These are phyloP conservation scores for Pachydiplax longipennis DNA, from an alignment of 2,888 invertebrate genomes.

Conservation along the genomic window DNA sequence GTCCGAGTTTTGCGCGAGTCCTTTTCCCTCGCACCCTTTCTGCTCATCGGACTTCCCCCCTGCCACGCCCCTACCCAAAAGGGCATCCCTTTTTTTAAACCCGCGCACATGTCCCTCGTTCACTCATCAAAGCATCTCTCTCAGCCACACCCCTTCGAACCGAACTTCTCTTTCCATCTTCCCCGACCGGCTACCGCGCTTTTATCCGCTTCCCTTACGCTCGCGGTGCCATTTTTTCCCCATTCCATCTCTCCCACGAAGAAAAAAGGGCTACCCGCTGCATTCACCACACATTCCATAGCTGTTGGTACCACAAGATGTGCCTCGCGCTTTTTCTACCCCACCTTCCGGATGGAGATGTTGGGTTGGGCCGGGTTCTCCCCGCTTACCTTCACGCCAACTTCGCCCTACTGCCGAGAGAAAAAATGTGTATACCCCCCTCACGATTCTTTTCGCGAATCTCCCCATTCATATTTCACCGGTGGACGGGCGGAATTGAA, in stretches of 20 bases:
- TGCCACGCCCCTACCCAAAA: background rate
- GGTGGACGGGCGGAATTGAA: background rate
- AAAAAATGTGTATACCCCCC: background rate
- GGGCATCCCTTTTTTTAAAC: background rate
- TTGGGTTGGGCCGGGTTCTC: background rate
- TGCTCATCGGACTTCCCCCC: background rate
- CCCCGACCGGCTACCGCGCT: background rate
- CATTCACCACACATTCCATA: background rate
- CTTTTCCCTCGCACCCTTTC: background rate
- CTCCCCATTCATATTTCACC: background rate
- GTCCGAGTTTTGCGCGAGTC: background rate
- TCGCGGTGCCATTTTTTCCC: background rate
- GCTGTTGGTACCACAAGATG: background rate
- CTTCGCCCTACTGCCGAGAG: background rate
- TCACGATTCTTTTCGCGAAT: background rate
- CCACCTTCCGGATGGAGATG: background rate
- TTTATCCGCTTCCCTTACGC: background rate
- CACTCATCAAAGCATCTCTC: background rate
- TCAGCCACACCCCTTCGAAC: background rate
- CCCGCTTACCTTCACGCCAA: background rate
- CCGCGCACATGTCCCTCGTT: background rate
- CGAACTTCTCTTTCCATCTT: background rate
- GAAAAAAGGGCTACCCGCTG: background rate
- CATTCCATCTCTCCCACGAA: background rate
- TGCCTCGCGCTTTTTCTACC: background rate